phyloP scores from a whole-genome alignment of 2,113 vertebrate genomes.

The Silurus asotus region DNA sequence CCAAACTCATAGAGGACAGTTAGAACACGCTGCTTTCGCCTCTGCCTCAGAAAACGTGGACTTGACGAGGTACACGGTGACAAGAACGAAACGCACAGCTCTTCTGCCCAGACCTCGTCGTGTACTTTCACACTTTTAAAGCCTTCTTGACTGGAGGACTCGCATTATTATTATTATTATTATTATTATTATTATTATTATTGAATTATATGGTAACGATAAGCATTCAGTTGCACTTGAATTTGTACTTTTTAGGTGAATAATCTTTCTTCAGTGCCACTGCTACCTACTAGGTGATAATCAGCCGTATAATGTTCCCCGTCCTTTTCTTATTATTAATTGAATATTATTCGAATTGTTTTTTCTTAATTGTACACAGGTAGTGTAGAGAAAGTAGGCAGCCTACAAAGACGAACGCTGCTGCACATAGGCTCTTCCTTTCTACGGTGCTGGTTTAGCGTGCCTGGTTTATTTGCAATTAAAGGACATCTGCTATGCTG shows the following conservation, averaged over 20 bases:
- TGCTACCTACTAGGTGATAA: slow-evolving; percentile 34
- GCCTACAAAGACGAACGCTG: slow-evolving; percentile 44
- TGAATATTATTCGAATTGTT: not conserved
- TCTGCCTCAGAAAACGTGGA: slow-evolving; percentile 62
- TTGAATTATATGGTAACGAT: slow-evolving; percentile 48
- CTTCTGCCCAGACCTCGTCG: slow-evolving; percentile 29
- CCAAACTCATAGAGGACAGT: slow-evolving; percentile 94
- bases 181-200: slow-evolving; percentile 22
- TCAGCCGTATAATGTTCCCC: slow-evolving; percentile 15
- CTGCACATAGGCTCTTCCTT: slow-evolving; percentile 47
- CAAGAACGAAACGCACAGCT: slow-evolving; percentile 14
- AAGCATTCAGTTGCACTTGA: slow-evolving; percentile 53
- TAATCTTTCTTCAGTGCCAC: slow-evolving; percentile 46
- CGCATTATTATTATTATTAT: not conserved
- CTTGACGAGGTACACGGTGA: slow-evolving; percentile 36
- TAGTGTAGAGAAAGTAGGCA: slow-evolving; percentile 43
- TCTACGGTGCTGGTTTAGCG: slow-evolving; percentile 51
- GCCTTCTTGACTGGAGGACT: slow-evolving; percentile 36
- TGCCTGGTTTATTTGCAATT: slow-evolving; percentile 48
- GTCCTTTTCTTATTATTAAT: slow-evolving; percentile 36
- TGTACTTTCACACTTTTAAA: slow-evolving; percentile 31
- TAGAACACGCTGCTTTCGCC: slow-evolving; percentile 71
- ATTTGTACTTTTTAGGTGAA: slow-evolving; percentile 51
- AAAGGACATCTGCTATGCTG: slow-evolving; percentile 50
- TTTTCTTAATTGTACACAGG: slow-evolving; percentile 39